Evolutionary conservation across 2,113 vertebrate species (phyloP), one percentile per base, ranked within the genome.

Genomic region (Casuarius casuarius): DNA sequence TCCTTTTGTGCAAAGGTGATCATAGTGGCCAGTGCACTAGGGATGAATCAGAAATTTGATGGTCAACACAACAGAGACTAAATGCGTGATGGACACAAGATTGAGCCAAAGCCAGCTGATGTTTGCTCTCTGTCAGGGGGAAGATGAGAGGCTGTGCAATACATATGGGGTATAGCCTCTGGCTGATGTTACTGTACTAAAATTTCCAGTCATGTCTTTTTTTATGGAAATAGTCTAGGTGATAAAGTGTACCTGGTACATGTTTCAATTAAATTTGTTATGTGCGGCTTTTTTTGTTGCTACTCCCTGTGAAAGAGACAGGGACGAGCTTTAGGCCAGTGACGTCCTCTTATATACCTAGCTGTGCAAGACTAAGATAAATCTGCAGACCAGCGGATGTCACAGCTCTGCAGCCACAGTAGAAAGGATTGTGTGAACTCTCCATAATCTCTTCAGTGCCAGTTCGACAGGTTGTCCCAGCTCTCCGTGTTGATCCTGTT

Each of bases 151-250:
- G 18, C 20, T 3, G 2, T 10, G 1, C 52, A 46, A 65, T 17
- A 33, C 5, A 3, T n/a, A 14, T 0, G 1, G 59, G 70, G 4
- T 7, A 3, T 35, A 48, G 33, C 3, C 19, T 72, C 12, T 56
- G 71, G 22, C 19, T 25, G 75, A 5, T 75, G 61, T 58, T 72
- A 75, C 58, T 18, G 26, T 1, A 2, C 54, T 33, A 21, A 54
- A 61, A 31, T 75, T 84, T 92, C 46, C 56, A 46, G 29, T 78
- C 65, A n/a, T 7, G n/a, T 28, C 65, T 80, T 35, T 81, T 35
- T 77, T 91, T n/a, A 16, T 5, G 7, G 65, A 68, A 73, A 2
- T 56, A 65, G 18, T 56, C 18, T 73, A 28, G 49, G 83, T n/a
- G 28, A 22, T 40, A 51, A 33, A 63, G 3, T 4, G 3, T 78